Evolutionary conservation across 2,113 vertebrate species (phyloP), one percentile per base, ranked within the genome.

Genomic region (Leucoraja erinaceus): DNA sequence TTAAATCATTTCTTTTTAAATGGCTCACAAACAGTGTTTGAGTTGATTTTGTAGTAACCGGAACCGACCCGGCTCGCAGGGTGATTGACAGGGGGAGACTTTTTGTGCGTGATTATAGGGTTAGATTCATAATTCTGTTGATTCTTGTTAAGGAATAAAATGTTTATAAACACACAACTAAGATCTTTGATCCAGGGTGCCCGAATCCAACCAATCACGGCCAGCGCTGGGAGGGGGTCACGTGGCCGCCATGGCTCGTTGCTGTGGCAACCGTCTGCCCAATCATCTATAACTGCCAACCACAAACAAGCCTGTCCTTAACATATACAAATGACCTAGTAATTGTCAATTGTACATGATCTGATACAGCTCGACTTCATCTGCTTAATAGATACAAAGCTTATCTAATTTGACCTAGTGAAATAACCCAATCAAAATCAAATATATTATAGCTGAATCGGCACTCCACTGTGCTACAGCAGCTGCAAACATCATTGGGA

Each of bases 281-380:
- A 91, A 91, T 91, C 66, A 72, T 31, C 83, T 88, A 16, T 16
- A 63, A 72, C 70, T 47, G 61, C 20, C 88, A 91, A 16, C 18
- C 88, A 47, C 63, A 72, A 91, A 91, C 66, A 70, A 68, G 88
- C 66, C 88, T 72, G 88, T 72, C 88, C 88, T 22, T 47, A 91
- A 47, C 88, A 70, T 91, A 47, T 70, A 72, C 88, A 91, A 91
- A 72, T 70, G 88, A 91, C 66, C 66, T 38, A 47, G 63, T 91
- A 72, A 54, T 91, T 70, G 68, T 91, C 68, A 54, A 70, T 91
- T 91, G 63, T 38, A 72, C 63, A 91, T 28, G 90, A 91, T 91
- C 90, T 91, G 90, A 91, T 91, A 72, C 88, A 91, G 88, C 33
- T 91, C 88, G 88, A 70, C 88, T 72, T 72, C 88, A 91, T 91